These are phyloP conservation scores for Hipparchia semele DNA, from an alignment of 2,888 invertebrate species.

Conservation along the genomic window DNA sequence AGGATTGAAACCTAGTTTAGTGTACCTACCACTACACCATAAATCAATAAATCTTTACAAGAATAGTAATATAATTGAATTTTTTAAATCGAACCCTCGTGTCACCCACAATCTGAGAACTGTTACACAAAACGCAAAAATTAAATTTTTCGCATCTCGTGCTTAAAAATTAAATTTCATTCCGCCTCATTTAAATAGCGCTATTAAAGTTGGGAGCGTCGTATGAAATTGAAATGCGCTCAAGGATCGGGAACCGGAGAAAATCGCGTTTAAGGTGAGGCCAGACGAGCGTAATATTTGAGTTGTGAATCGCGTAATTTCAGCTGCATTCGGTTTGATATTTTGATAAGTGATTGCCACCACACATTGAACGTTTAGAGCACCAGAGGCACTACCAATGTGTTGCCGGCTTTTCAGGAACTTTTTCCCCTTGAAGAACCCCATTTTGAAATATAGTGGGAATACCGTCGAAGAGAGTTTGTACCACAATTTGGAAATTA, in stretches of 20 bases:
- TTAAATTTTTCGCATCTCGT: background rate
- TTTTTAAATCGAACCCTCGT: background rate
- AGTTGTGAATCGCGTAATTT: background rate
- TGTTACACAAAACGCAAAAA: background rate
- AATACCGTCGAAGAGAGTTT: no score
- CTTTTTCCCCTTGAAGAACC: no score
- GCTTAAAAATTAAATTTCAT: slow-evolving; percentile 5
- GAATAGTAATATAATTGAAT: no score
- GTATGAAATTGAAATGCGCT: slow-evolving; percentile 19
- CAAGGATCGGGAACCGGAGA: background rate
- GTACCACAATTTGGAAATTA: no score
- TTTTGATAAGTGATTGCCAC: no score
- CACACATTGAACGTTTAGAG: no score
- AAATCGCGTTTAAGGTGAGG: slow-evolving; percentile 2
- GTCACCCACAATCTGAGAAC: background rate
- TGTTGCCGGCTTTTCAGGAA: no score
- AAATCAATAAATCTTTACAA: no score
- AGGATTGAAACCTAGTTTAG: no score
- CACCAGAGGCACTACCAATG: no score
- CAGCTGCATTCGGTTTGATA: background rate
- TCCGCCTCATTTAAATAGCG: slow-evolving; percentile 9
- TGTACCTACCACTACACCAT: no score
- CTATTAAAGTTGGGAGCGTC: slow-evolving; percentile 6
- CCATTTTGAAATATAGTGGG: no score
- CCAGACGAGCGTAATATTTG: background rate